Base-by-base conservation (phyloP, 2,797 vertebrate genomes). In the Arremon brunneinucha region DNA sequence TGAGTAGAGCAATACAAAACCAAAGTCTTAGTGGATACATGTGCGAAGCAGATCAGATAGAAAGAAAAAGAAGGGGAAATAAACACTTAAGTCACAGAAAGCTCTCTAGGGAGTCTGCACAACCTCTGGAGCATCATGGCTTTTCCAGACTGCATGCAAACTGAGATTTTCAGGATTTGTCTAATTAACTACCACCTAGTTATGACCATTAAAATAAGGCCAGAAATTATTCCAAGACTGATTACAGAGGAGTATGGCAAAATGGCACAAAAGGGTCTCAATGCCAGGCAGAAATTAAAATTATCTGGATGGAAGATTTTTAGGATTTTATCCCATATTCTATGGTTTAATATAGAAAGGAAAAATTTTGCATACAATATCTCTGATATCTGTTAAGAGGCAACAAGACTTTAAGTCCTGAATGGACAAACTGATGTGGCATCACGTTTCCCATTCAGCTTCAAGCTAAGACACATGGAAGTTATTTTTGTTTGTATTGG, bases 381-480 rank as follows among this genome's bases (percentile, higher is more conserved):
- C 39, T 93, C 47, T 90, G 35, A 43, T 79, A 47, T 62, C 17
- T 84, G 62, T 63, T 69, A 76, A 72, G 35, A 88, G 46, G 26
- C 17, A 55, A 79, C 16, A 82, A 7, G 20, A 8, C 21, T 69
- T 83, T 79, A 79, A 64, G 14, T 82, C 24, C 9, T 93, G 67
- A 91, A 90, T 46, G 77, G 83, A 60, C 88, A 93, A 22, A 65
- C 39, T 67, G 41, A 70, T 37, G 39, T 28, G 14, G 41, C 60
- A 71, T 92, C 88, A 80, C 3, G 0, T 87, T 94, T 92, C 86
- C 79, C 59, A 76, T 90, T 90, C 81, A 80, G 34, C 27, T 90
- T 90, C 94, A 94, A 90, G 74, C 18, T 95, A 92, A 90, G 88
- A 94, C 92, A 95, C 60, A 90, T 90, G 86, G 52, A 93, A 88